These are phyloP conservation scores for Oppia nitens DNA, from an alignment of 1,140 invertebrate genomes.

Conservation along the genomic window DNA sequence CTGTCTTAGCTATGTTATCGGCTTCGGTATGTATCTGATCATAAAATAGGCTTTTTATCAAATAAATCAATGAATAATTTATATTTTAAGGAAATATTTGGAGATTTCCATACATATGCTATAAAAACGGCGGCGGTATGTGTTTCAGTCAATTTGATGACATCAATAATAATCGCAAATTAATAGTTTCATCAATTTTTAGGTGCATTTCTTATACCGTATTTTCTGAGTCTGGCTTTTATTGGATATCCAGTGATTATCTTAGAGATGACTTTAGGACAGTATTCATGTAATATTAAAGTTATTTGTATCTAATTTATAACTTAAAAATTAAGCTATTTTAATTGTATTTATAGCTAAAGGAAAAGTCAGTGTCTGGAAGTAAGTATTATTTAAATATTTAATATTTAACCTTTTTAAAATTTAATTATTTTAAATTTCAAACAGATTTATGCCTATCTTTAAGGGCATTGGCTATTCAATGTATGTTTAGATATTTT, in stretches of 20 bases:
- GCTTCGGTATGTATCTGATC: background rate
- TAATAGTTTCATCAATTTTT: background rate
- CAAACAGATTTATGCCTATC: no score
- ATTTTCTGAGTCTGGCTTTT: background rate
- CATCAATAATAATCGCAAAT: background rate
- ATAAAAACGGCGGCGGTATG: slow-evolving; percentile 85
- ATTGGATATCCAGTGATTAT: background rate
- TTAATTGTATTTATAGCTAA: background rate
- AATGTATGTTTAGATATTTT: no score
- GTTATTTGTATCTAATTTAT: background rate
- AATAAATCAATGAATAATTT: background rate
- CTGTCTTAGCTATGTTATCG: background rate
- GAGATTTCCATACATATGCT: slow-evolving; percentile 85
- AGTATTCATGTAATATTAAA: background rate
- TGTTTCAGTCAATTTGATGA: background rate
- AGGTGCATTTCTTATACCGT: background rate
- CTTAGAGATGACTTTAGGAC: background rate
- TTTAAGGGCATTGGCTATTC: slow-evolving; percentile 6
- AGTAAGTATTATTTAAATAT: background rate
- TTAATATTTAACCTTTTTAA: no score
- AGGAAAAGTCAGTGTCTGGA: background rate
- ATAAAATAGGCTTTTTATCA: background rate
- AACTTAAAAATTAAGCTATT: background rate
- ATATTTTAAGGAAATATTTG: slow-evolving; percentile 70
- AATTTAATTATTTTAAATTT: no score